Conservation (phyloP, 2,797 vertebrate species). For the Enteromius argenteus region DNA sequence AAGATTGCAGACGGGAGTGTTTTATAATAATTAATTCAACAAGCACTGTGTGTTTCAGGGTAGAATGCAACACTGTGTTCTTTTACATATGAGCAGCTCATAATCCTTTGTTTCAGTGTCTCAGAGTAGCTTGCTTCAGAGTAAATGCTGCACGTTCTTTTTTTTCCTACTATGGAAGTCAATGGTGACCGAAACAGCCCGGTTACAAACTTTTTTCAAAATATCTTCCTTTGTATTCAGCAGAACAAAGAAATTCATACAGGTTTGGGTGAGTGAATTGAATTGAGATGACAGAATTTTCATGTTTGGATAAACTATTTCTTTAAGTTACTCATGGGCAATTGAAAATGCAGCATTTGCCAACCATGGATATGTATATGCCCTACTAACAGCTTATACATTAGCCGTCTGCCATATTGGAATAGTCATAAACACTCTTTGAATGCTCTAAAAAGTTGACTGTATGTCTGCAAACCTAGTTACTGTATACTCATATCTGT, state of each 20-base stretch:
- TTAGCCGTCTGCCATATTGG: background rate
- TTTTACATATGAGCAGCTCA: background rate
- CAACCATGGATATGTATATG: background rate
- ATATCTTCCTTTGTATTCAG: too few relatives aligned
- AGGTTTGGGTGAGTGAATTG: too few relatives aligned
- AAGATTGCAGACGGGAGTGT: too few relatives aligned
- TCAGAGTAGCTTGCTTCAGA: too few relatives aligned
- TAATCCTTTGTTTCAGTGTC: background rate
- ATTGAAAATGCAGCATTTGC: background rate
- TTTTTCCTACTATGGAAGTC: too few relatives aligned
- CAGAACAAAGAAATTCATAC: too few relatives aligned
- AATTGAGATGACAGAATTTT: too few relatives aligned
- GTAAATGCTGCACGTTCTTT: background rate
- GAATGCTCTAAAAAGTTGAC: background rate
- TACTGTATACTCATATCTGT: background rate
- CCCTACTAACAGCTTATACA: background rate
- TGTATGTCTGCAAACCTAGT: background rate
- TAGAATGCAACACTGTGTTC: too few relatives aligned
- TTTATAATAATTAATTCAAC: background rate
- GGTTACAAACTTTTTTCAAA: too few relatives aligned
- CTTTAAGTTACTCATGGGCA: background rate
- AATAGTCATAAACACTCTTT: background rate
- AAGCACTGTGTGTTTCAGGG: background rate
- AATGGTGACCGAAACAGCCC: too few relatives aligned
- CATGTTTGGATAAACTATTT: too few relatives aligned